Conservation (phyloP, 1,140 invertebrate species). For the Orchesella cincta region DNA sequence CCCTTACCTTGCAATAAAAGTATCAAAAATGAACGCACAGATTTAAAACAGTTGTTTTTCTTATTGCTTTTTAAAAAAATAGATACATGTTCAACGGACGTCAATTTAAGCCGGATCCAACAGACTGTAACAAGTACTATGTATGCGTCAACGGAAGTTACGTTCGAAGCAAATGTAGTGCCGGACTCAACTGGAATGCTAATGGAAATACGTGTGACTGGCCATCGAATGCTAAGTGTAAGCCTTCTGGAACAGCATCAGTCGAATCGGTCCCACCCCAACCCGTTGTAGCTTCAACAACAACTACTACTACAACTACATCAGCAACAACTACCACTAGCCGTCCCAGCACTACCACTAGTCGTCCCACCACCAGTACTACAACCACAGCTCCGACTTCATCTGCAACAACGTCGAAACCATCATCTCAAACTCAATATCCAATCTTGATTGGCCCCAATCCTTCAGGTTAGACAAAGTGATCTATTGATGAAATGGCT, state of each 20-base stretch:
- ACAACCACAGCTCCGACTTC: conserved; percentile 14
- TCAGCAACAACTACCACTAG: neutral
- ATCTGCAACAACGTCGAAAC: conserved; percentile 15
- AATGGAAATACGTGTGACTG: neutral
- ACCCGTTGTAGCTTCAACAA: neutral
- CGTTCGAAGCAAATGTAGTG: neutral
- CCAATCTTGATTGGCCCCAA: conserved; percentile 1
- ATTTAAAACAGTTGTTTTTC: neutral
- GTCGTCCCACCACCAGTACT: neutral
- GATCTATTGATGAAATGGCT: neutral
- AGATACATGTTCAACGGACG: neutral
- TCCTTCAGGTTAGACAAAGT: neutral
- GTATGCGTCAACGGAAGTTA: neutral
- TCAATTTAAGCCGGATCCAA: neutral
- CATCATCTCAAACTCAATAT: conserved; percentile 15
- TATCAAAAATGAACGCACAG: neutral
- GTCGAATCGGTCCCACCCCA: neutral
- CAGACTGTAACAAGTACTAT: neutral
- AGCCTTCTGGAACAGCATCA: neutral
- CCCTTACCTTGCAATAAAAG: neutral
- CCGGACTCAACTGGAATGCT: neutral
- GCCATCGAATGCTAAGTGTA: neutral
- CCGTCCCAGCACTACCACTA: neutral
- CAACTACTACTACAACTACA: neutral
- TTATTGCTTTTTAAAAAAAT: neutral